phyloP scores from a whole-genome alignment of 2,797 vertebrate genomes.

The Coilia nasus region DNA sequence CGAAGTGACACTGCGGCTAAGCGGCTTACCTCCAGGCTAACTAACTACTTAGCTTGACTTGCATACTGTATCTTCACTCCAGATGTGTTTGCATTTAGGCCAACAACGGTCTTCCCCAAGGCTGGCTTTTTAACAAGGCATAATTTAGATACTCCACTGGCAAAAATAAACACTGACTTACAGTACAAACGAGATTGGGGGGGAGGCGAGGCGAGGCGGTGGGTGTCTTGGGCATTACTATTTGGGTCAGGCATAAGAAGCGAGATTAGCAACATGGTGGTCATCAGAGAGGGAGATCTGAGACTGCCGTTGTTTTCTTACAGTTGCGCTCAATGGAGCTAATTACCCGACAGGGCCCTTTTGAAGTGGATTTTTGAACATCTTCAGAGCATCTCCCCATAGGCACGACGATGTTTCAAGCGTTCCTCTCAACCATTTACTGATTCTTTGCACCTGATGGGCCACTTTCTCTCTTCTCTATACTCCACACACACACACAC shows the following conservation, averaged over 20 bases:
- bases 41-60: too few species aligned
- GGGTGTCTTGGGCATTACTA: constrained; percentile 69
- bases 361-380: constrained; percentile 53
- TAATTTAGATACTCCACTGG: constrained; percentile 28
- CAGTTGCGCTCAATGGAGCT: constrained; percentile 58
- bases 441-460: neutral
- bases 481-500: too few species aligned
- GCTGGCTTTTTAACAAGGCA: neutral
- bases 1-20: neutral
- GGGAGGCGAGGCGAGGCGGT: neutral
- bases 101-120: neutral
- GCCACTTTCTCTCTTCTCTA: neutral
- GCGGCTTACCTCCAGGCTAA: too few species aligned
- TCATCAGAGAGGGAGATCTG: constrained; percentile 55
- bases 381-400: constrained; percentile 25
- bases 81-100: neutral
- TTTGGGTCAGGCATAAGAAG: constrained; percentile 73
- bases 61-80: too few species aligned
- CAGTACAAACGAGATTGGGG: constrained; percentile 31
- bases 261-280: constrained; percentile 55
- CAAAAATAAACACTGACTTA: constrained; percentile 59
- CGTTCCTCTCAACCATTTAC: neutral
- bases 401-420: neutral
- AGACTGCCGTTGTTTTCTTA: constrained; percentile 49
- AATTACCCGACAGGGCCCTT: constrained; percentile 54